Evolutionary conservation across 2,888 invertebrate genomes (phyloP).

Genomic region (Mythimna loreyi): DNA sequence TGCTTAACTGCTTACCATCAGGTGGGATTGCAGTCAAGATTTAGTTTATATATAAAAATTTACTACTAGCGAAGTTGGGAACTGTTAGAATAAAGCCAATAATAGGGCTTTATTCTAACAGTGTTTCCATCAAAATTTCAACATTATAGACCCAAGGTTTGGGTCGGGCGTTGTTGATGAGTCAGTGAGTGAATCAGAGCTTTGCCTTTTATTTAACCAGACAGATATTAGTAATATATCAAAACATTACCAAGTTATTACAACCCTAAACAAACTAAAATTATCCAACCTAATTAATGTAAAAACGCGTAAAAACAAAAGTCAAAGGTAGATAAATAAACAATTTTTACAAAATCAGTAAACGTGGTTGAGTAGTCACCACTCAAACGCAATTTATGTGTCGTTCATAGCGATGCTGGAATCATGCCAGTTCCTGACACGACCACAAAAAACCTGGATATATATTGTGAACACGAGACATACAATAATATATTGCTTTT

Average conservation of each 20-base stretch:
- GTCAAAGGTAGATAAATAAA: slow-evolving; percentile 54
- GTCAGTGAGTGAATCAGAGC: too few relatives aligned
- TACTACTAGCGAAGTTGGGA: too few relatives aligned
- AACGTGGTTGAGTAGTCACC: slow-evolving; percentile 55
- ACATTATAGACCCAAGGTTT: too few relatives aligned
- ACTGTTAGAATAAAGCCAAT: too few relatives aligned
- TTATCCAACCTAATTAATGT: slow-evolving; percentile 13
- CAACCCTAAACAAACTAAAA: not conserved
- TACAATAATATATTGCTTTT: slow-evolving; percentile 34
- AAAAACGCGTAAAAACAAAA: slow-evolving; percentile 17
- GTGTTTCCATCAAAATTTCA: too few relatives aligned
- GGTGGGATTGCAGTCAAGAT: too few relatives aligned
- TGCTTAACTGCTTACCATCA: too few relatives aligned
- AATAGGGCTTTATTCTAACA: too few relatives aligned
- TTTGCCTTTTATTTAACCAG: not conserved
- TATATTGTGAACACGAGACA: slow-evolving; percentile 59
- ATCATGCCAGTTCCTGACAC: slow-evolving; percentile 72
- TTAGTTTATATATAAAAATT: too few relatives aligned
- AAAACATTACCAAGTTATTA: not conserved
- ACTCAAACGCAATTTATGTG: slow-evolving; percentile 65
- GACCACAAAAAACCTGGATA: slow-evolving; percentile 58
- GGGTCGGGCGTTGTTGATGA: too few relatives aligned
- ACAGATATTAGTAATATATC: not conserved
- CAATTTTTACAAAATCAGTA: slow-evolving; percentile 64
- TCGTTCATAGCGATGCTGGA: slow-evolving; percentile 71